phyloP scores from a whole-genome alignment of 2,797 vertebrate genomes.

The Sebastiscus tertius region DNA sequence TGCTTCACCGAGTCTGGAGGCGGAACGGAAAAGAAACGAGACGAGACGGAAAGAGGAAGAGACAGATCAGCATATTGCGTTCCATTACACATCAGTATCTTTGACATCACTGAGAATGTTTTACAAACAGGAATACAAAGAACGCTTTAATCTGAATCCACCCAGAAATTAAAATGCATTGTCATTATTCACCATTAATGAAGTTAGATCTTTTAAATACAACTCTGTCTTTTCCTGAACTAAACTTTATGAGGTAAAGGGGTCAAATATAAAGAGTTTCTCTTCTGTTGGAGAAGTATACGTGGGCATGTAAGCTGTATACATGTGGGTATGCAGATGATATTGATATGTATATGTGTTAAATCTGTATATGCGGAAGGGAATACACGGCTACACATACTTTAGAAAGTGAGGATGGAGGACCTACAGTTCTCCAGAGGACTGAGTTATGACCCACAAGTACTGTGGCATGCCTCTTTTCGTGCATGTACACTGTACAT shows the following conservation, averaged over 20 bases:
- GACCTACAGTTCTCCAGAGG: too few species aligned
- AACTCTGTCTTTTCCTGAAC: background rate
- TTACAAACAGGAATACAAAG: background rate
- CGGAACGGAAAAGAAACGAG: conserved; percentile 12
- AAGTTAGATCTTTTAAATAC: background rate
- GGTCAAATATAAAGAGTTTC: background rate
- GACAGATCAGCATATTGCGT: background rate
- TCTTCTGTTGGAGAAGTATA: background rate
- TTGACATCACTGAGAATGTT: background rate
- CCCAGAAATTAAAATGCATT: background rate
- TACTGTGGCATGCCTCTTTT: too few species aligned
- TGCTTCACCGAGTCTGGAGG: conserved; percentile 87
- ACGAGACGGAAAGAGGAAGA: conserved; percentile 28
- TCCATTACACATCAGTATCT: conserved; percentile 13
- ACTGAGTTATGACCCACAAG: too few species aligned
- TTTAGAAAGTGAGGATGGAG: too few species aligned
- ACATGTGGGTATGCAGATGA: too few species aligned
- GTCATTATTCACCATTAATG: background rate
- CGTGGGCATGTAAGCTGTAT: too few species aligned
- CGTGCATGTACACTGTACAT: rapidly evolving
- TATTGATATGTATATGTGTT: too few species aligned
- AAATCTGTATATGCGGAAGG: too few species aligned
- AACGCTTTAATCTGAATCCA: background rate
- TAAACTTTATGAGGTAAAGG: background rate
- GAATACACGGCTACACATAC: too few species aligned